Evolutionary conservation across 2,888 invertebrate species (phyloP).

Genomic region (Drosophila mayaguana): DNA sequence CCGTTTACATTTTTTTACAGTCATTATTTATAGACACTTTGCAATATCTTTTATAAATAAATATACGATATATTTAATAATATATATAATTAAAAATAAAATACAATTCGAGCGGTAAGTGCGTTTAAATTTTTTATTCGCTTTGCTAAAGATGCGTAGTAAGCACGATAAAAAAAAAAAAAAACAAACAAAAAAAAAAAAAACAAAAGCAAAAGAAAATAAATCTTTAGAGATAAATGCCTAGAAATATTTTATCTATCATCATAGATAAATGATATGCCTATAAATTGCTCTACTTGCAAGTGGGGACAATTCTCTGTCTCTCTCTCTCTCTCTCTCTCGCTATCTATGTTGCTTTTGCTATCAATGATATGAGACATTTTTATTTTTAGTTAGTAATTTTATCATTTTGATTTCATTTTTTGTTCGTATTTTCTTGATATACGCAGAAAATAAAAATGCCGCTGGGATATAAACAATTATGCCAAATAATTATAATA

Average conservation of each 20-base stretch:
- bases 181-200: too few species aligned
- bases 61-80: neutral
- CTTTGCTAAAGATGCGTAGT: conserved; percentile 49
- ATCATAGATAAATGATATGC: conserved; percentile 2
- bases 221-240: conserved; percentile 8
- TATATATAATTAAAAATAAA: conserved; percentile 6
- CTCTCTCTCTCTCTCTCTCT: conserved; percentile 12
- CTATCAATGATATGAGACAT: conserved; percentile 40
- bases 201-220: conserved; percentile 4
- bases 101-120: conserved; percentile 51
- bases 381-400: conserved; percentile 25
- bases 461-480: conserved; percentile 28
- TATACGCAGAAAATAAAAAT: conserved; percentile 7
- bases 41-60: conserved; percentile 18
- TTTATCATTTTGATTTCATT: neutral
- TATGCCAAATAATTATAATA: conserved; percentile 16
- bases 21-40: conserved; percentile 39
- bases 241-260: neutral
- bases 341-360: conserved; percentile 41
- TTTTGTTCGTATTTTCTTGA: conserved; percentile 4
- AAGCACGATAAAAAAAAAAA: conserved; percentile 16
- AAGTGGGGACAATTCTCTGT: conserved; percentile 15
- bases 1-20: conserved; percentile 39
- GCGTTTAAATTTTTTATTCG: conserved; percentile 46
- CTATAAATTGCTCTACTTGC: conserved; percentile 14